phyloP scores from a whole-genome alignment of 2,888 invertebrate species.

The Chorisops tibialis region DNA sequence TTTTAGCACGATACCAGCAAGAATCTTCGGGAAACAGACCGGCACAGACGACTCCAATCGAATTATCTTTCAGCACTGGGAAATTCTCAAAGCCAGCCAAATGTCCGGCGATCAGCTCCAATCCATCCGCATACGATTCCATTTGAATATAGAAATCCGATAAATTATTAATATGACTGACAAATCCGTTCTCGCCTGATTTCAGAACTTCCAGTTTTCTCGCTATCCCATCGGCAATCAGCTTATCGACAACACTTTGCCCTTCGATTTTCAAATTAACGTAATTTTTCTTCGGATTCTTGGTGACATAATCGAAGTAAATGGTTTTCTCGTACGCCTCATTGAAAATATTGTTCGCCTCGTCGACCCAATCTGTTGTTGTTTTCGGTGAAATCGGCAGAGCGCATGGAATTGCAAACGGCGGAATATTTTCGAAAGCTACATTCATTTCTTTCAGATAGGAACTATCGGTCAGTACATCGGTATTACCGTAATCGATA shows the following conservation, averaged over 20 bases:
- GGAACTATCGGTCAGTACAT: conserved; percentile 64
- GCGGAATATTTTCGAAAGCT: conserved; percentile 56
- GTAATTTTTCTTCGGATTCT: conserved; percentile 47
- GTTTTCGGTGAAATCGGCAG: conserved; percentile 65
- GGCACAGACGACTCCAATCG: conserved; percentile 58
- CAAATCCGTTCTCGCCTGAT: conserved; percentile 63
- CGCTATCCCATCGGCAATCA: conserved; percentile 61
- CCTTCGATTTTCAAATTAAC: conserved; percentile 64
- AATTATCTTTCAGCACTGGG: conserved; percentile 51
- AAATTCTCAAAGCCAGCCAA: conserved; percentile 58
- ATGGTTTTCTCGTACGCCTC: conserved; percentile 45
- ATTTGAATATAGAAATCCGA: conserved; percentile 77
- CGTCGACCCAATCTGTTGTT: conserved; percentile 64
- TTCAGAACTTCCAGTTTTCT: conserved; percentile 55
- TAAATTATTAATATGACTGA: conserved; percentile 71
- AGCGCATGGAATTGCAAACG: conserved; percentile 62
- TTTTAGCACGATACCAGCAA: conserved; percentile 65
- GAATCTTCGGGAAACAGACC: conserved; percentile 65
- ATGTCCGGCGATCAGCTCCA: conserved; percentile 60
- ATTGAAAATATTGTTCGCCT: conserved; percentile 60
- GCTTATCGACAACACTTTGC: conserved; percentile 59
- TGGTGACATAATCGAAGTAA: conserved; percentile 50
- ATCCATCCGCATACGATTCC: conserved; percentile 59
- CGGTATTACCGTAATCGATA: conserved; percentile 76
- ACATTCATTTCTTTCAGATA: conserved; percentile 63